Base-by-base conservation (phyloP, 2,888 invertebrate species). In the Drosophila mulleri region DNA sequence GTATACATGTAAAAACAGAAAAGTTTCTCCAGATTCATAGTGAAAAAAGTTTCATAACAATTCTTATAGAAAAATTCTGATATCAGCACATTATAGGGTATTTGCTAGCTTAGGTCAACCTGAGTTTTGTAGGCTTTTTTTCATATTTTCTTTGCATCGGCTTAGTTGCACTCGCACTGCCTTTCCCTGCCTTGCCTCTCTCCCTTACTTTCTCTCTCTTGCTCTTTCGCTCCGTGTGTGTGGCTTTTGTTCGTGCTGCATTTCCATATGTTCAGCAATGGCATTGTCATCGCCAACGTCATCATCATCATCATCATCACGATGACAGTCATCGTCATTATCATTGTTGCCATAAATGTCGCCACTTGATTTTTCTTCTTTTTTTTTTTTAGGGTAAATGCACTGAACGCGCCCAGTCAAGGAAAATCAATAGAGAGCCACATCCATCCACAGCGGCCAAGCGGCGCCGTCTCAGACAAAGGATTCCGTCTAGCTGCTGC, bases 371-470 rank as follows among this genome's bases (percentile, higher is more conserved):
- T 50, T 60, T 50, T 65, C 67, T 59, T 68, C 57, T 44, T 67
- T 53, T 60, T 48, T 65, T 60, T 50, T 67, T 68, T 62, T 68
- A 74, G 87, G 79, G 76, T 87, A 88, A 83, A 87, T 84, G 88
- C 77, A 88, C 83, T 88, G 81, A n/a, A 29, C 56, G 54, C 41
- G 69, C 57, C 79, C 57, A 67, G 65, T 41, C 39, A 67, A 62
- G 70, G 62, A 81, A 81, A 84, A 84, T 84, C 89, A 86, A 84
- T 89, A 86, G 84, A 75, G 42, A 44, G 35, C 41, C 64, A 44
- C 64, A n/a, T 52, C 14, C 32, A 48, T 26, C 32, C 32, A 32
- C 11, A 32, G 9, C 72, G 64, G 61, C 76, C 57, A 52, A 62
- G 56, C 70, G 64, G 53, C 75, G 68, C 67, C 67, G 39, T 11